Conservation (phyloP, 2,797 vertebrate species). For the Buphagus erythrorhynchus region DNA sequence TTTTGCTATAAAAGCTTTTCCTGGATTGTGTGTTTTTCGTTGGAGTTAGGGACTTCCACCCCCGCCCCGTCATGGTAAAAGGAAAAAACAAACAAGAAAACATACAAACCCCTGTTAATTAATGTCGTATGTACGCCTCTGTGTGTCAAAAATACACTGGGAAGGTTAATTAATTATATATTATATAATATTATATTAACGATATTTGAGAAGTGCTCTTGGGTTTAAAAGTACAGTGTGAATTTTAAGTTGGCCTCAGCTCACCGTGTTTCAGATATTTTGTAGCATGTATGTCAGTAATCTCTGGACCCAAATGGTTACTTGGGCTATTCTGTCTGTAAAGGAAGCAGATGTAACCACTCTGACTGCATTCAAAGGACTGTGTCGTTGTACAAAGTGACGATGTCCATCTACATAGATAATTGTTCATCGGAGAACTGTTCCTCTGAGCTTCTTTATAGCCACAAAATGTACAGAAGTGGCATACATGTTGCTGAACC, state of each 20-base stretch:
- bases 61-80: background rate
- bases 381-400: background rate
- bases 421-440: background rate
- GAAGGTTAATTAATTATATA: background rate
- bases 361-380: background rate
- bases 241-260: background rate
- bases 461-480: background rate
- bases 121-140: background rate
- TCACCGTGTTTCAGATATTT: background rate
- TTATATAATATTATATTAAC: too few relatives aligned
- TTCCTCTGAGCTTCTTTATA: background rate
- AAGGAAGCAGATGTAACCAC: background rate
- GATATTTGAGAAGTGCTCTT: background rate
- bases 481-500: background rate
- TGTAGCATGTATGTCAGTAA: background rate
- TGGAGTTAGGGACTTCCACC: too few relatives aligned
- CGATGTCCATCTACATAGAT: fast-evolving
- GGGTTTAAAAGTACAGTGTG: background rate
- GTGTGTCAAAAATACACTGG: background rate
- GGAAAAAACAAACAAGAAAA: background rate
- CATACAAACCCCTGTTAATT: background rate
- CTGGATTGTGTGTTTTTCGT: background rate
- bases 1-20: background rate
- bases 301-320: background rate
- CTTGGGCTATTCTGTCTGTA: background rate